These are phyloP conservation scores for Apamea monoglypha DNA, from an alignment of 2,888 invertebrate genomes.

Conservation along the genomic window DNA sequence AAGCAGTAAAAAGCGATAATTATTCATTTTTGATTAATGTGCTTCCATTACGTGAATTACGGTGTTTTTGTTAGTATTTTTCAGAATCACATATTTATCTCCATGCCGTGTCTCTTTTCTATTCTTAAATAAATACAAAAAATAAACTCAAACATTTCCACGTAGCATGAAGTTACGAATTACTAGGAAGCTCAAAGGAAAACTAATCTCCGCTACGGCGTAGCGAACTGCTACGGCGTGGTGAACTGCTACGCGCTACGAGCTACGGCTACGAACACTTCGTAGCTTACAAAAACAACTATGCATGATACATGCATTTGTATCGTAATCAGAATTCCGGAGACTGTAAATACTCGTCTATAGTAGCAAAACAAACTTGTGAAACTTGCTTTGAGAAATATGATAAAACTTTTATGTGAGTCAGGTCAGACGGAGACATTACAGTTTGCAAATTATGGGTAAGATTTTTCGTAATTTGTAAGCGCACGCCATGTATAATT, in stretches of 20 bases:
- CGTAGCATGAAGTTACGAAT: constrained; percentile 40
- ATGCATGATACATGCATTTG: constrained; percentile 21
- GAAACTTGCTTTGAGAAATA: not conserved
- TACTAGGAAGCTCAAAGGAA: constrained; percentile 58
- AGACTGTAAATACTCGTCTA: not conserved
- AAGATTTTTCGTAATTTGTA: no score
- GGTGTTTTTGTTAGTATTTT: not conserved
- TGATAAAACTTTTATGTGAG: not conserved
- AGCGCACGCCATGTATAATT: no score
- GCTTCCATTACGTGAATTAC: not conserved
- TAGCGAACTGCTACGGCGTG: constrained; percentile 37
- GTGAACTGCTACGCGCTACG: constrained; percentile 37
- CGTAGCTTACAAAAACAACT: constrained; percentile 33
- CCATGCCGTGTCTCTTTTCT: not conserved
- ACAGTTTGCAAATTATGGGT: not conserved
- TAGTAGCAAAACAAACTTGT: not conserved
- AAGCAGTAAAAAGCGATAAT: not conserved
- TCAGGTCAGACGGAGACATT: not conserved
- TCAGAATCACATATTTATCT: not conserved
- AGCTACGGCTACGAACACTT: constrained; percentile 35
- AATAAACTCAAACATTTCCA: constrained; percentile 25
- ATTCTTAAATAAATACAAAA: constrained; percentile 38
- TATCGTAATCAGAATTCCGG: constrained; percentile 14
- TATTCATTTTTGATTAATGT: not conserved
- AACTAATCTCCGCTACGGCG: constrained; percentile 60